Evolutionary conservation across 1,140 invertebrate species (phyloP).

Genomic region (Cyclina sinensis): DNA sequence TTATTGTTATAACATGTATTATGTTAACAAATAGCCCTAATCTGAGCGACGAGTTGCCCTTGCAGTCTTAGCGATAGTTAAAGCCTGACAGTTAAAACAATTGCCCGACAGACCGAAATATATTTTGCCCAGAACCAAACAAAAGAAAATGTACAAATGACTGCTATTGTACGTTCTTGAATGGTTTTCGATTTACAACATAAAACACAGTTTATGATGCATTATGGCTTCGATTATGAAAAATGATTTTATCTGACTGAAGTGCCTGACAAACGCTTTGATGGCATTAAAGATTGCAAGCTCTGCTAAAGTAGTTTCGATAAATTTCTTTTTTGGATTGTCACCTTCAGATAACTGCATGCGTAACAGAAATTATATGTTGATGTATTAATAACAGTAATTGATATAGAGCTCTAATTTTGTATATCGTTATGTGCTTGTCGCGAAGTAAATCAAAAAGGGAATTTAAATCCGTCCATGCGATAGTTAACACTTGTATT

Average conservation of each 20-base stretch:
- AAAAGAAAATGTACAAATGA: constrained; percentile 11
- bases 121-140: constrained; percentile 7
- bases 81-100: constrained; percentile 28
- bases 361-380: too few relatives aligned
- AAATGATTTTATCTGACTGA: constrained; percentile 35
- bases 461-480: too few relatives aligned
- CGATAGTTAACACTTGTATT: too few relatives aligned
- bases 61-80: too few relatives aligned
- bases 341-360: too few relatives aligned
- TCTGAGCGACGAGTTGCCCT: constrained; percentile 2
- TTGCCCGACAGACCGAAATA: constrained; percentile 13
- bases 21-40: constrained; percentile 23
- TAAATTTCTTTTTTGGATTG: too few relatives aligned
- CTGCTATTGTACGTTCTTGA: constrained; percentile 33
- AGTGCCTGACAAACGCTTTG: constrained; percentile 31
- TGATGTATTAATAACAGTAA: too few relatives aligned
- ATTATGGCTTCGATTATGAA: constrained; percentile 34
- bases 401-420: too few relatives aligned
- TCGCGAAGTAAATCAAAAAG: too few relatives aligned
- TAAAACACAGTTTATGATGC: constrained; percentile 16
- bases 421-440: too few relatives aligned
- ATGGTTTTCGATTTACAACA: not conserved
- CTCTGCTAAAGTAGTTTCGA: too few relatives aligned
- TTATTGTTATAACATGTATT: too few relatives aligned
- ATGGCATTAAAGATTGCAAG: constrained; percentile 22